Evolutionary conservation across 1,140 invertebrate genomes (phyloP), one percentile per base, ranked within the genome.

Genomic region (Drosophila mojavensis): DNA sequence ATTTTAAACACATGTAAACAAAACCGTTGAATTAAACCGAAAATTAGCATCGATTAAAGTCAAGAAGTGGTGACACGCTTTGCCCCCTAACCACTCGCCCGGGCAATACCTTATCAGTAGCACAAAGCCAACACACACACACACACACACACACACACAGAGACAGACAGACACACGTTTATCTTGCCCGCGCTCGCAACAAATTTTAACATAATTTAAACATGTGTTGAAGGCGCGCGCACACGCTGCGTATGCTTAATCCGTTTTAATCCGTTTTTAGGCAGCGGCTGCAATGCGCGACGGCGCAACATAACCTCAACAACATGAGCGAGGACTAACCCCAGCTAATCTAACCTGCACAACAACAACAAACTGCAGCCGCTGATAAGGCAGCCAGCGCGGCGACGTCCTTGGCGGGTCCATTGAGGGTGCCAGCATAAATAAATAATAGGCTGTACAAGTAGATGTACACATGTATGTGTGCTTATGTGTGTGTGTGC

Each of bases 41-140:
- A 86, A 86, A 86, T 86, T 86, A 89, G 83, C 83, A 86, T 86
- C 83, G 83, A 86, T 86, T 86, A 89, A 86, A 88, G 83, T 83
- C 83, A 86, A 86, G 83, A 86, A 78, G 76, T 47, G 26, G 51
- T 62, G 41, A 53, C 47, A 55, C 28, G n/a, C 43, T 36, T 65
- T 55, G n/a, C 30, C 61, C 30, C 48, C 4, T 5, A 30, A 30
- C 28, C 28, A 30, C 28, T 30, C 28, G 28, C 20, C 50, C 47
- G 47, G 43, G 47, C 53, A 26, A 43, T 64, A 58, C 61, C 76
- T 86, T 86, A 86, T 88, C 84, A 79, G 83, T 73, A 67, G 50
- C 82, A 39, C 36, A 66, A 78, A 59, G 47, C 58, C 72, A 83
- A 79, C 64, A 74, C 39, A 63, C 63, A 50, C 48, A 63, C 28